Evolutionary conservation across 2,113 vertebrate genomes (phyloP).

Genomic region (Scomber japonicus): DNA sequence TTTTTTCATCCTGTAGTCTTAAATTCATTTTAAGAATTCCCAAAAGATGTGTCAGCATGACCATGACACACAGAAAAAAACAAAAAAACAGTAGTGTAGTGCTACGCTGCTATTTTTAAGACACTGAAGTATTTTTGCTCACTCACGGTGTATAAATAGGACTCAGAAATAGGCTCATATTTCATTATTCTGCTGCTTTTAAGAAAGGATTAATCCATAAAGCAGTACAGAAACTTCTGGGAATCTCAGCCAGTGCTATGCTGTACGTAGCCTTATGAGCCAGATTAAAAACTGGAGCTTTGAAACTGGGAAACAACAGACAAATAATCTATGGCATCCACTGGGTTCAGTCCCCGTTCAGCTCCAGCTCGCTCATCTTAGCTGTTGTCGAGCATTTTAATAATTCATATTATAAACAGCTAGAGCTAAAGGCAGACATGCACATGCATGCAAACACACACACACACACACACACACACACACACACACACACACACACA

Average conservation of each 20-base stretch:
- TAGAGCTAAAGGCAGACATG: constrained; percentile 31
- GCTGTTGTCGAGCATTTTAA: constrained; percentile 45
- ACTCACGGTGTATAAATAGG: constrained; percentile 41
- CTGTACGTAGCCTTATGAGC: constrained; percentile 9
- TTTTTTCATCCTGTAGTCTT: neutral
- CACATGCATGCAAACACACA: constrained; percentile 6
- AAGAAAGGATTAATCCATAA: constrained; percentile 33
- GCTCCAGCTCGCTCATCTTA: constrained; percentile 4
- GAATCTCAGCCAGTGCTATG: constrained; percentile 8
- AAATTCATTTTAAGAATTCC: neutral
- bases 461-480: constrained; percentile 16
- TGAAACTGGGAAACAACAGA: constrained; percentile 36
- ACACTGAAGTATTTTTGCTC: constrained; percentile 50
- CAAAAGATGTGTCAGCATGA: neutral
- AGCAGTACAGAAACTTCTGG: constrained; percentile 5
- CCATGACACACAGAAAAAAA: neutral
- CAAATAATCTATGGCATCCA: constrained; percentile 32
- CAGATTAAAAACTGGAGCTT: constrained; percentile 37
- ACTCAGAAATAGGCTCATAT: constrained; percentile 7
- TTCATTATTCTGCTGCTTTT: constrained; percentile 33
- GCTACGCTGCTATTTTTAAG: constrained; percentile 49
- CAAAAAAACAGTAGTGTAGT: neutral
- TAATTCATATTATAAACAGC: constrained; percentile 63
- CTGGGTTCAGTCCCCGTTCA: constrained; percentile 26
- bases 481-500: constrained; percentile 35